Evolutionary conservation across 2,113 vertebrate genomes (phyloP), one percentile per base, ranked within the genome.

Genomic region (Hemichromis elongatus): DNA sequence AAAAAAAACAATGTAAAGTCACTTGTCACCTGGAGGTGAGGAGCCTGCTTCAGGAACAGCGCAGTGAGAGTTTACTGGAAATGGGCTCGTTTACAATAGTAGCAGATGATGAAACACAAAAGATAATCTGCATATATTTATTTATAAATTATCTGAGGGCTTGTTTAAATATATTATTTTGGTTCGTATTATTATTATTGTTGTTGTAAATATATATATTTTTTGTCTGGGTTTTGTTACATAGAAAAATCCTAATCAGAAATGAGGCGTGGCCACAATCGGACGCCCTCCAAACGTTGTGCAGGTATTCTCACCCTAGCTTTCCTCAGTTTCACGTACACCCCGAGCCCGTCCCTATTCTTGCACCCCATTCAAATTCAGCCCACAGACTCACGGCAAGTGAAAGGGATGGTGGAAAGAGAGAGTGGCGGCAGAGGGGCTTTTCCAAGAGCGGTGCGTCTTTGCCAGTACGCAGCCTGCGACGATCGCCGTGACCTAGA

Each of bases 321-420:
- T 18, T 47, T 47, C 24, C 14, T 73, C 42, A 2, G 24, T 28
- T 73, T 30, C 45, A 12, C 10, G 16, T 30, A 52, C 45, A 13
- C 26, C 45, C 16, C 26, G 13, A 0, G 16, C 18, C 16, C 4
- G 3, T 24, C 30, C 11, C 53, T 82, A 83, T 91, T 90, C 88
- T 85, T 12, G 28, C 0, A 14, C 2, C 10, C 7, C 53, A 84
- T 93, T 93, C 3, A 35, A 8, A 94, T 82, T 86, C 94, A 63
- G 18, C 11, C 11, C 92, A 92, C 90, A 85, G 42, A 37, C 24
- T 37, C 75, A 35, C n/a, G 12, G 35, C 24, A 40, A 24, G 42
- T 11, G n/a, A n/a, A 77, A 18, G 50, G 66, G 77, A 78, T 68
- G 56, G 7, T 21, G 16, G 66, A 83, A 10, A 13, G 14, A 30